A percentile compares a stretch with the other conserved stretches of the same genome.
These are phyloP conservation scores for Psilopogon haemacephalus DNA, from an alignment of 2,113 vertebrate species.

Conservation along the genomic window DNA sequence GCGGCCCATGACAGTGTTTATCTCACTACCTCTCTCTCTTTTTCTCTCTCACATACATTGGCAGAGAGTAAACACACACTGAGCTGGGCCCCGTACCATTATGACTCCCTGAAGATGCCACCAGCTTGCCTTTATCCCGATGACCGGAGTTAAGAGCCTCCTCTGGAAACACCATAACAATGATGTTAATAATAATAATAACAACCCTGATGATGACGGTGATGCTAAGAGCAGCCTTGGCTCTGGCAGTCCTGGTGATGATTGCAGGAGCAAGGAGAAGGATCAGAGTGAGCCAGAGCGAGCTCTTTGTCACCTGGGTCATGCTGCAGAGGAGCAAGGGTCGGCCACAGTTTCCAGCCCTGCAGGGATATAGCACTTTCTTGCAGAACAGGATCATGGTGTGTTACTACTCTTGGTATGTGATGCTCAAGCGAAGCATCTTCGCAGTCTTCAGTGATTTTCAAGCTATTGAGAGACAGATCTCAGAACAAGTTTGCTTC, in stretches of 20 bases:
- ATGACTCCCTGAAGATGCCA: constrained; percentile 71
- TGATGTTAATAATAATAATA: constrained; percentile 74
- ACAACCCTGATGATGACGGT: constrained; percentile 56
- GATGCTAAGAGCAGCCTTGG: constrained; percentile 44
- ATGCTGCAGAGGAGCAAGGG: neutral
- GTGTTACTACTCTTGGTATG: neutral
- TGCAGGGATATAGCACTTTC: neutral
- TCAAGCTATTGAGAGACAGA: neutral
- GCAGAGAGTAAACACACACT: constrained; percentile 72
- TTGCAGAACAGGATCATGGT: neutral
- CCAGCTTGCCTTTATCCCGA: constrained; percentile 68
- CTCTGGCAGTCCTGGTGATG: constrained; percentile 44
- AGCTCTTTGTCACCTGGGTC: constrained; percentile 38
- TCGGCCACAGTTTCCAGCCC: neutral
- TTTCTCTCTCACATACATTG: constrained; percentile 59
- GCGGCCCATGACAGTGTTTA: constrained; percentile 85
- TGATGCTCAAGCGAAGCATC: neutral
- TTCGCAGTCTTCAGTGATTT: neutral
- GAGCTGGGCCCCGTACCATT: constrained; percentile 55
- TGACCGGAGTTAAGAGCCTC: constrained; percentile 60
- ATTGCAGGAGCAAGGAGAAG: constrained; percentile 28
- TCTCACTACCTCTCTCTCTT: constrained; percentile 79
- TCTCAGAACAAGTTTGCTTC: neutral
- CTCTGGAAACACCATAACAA: constrained; percentile 66
- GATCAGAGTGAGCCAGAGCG: constrained; percentile 6